Evolutionary conservation across 2,888 invertebrate genomes (phyloP), one percentile per base, ranked within the genome.

Genomic region (Caenorhabditis becei): DNA sequence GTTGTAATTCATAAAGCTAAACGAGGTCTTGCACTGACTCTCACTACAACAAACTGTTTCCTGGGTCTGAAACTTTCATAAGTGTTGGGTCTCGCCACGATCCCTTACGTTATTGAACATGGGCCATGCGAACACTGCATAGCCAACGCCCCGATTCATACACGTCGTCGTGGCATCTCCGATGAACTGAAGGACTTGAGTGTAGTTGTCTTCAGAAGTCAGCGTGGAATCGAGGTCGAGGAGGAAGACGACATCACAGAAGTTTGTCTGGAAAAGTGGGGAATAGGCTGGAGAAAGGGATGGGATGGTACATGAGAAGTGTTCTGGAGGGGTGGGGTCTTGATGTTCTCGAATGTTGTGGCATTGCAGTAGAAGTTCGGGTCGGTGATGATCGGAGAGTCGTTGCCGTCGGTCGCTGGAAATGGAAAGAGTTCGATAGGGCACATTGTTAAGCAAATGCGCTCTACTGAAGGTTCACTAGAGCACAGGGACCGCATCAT

Each of bases 1-100:
- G 20, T 63, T 53, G 75, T 86, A 86, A 37, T 77, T 67, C 86
- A 86, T 84, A 70, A 80, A 84, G 28, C 80, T 81, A 47, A 85
- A 82, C 5, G 28, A 20, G 23, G 72, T 74, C 44, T 62, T 59
- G 53, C 85, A 85, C 16, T 72, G 59, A 4, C 24, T 16, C 14
- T 69, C 53, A n/a, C 69, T 72, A 58, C 85, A 85, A 44, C 85
- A 85, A 4, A 77, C 56, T 0, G 74, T 69, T 66, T 71, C 65
- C n/a, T 23, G 10, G 2, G 53, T 58, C 75, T 80, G 69, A 18
- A 75, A 65, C n/a, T 32, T 4, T 7, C 4, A 32, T 4, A 10
- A 32, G 10, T 7, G 32, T 32, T 32, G 32, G 10, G 5, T n/a
- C n/a, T n/a, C n/a, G n/a, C n/a, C n/a, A 35, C 35, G 35, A 35